phyloP scores from a whole-genome alignment of 1,140 invertebrate genomes.

The Sitophilus oryzae region DNA sequence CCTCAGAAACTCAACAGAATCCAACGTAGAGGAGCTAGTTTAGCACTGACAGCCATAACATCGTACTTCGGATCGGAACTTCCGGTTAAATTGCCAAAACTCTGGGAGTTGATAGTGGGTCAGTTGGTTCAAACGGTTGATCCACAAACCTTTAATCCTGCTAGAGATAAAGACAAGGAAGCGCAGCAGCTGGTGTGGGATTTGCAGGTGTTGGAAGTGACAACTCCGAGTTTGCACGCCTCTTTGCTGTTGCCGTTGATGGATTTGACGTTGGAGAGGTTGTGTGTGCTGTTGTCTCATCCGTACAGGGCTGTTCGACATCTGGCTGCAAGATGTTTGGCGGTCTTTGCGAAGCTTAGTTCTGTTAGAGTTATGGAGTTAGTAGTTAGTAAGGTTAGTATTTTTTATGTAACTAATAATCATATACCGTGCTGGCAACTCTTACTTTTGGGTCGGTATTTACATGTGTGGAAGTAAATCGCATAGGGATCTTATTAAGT shows the following conservation, averaged over 20 bases:
- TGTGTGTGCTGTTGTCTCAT: slow-evolving; percentile 65
- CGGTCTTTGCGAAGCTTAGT: slow-evolving; percentile 63
- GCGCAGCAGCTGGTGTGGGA: slow-evolving; percentile 71
- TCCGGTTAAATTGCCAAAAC: slow-evolving; percentile 63
- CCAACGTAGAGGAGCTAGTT: slow-evolving; percentile 73
- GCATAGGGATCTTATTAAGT: too few relatives aligned
- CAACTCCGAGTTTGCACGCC: slow-evolving; percentile 57
- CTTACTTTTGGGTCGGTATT: too few relatives aligned
- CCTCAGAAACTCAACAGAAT: slow-evolving; percentile 58
- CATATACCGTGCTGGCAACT: too few relatives aligned
- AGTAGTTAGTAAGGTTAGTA: slow-evolving; percentile 54
- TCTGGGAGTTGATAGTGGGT: slow-evolving; percentile 72
- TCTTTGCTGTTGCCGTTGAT: slow-evolving; percentile 53
- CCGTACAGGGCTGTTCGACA: slow-evolving; percentile 72
- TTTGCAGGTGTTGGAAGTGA: slow-evolving; percentile 79
- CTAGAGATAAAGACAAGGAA: slow-evolving; percentile 33
- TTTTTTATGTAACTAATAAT: background rate
- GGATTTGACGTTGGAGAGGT: slow-evolving; percentile 50
- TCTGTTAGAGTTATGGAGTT: slow-evolving; percentile 61
- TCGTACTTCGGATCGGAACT: slow-evolving; percentile 61
- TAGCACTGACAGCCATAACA: slow-evolving; percentile 67
- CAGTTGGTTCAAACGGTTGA: slow-evolving; percentile 33
- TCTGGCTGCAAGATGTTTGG: slow-evolving; percentile 79
- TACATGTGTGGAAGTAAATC: too few relatives aligned
- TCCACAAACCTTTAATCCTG: slow-evolving; percentile 29